Evolutionary conservation across 2,888 invertebrate species (phyloP), one percentile per base, ranked within the genome.

Genomic region (Athrips mouffetella): DNA sequence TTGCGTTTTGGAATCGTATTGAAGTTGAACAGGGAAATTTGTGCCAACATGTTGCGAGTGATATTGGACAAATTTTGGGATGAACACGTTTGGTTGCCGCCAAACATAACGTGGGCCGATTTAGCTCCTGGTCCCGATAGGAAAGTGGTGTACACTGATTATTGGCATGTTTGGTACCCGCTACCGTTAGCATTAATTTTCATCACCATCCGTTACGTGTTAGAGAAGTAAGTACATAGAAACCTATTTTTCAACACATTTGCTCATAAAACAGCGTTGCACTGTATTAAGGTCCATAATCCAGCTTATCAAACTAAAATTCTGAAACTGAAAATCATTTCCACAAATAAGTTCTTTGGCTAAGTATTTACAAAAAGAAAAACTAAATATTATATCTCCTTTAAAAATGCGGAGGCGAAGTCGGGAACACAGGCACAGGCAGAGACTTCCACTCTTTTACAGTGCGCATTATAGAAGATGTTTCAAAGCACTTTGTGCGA

Each of bases 31-130:
- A 27, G 20, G 25, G 33, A 41, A 48, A 57, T 62, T 68, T 62
- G n/a, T n/a, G 48, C 47, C 51, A 74, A 59, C 53, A 85, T 89
- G 88, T 65, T 90, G 70, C 80, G 80, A 58, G 70, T 70, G 60
- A 58, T 88, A 50, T 70, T 90, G 57, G 79, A 87, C 57, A 72
- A 70, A 53, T 94, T 96, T 78, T 96, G 96, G 98, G 93, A 92
- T 73, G 94, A 95, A 74, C 83, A 92, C 72, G 90, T 98, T 75
- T 98, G 98, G 98, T 90, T 98, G 68, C 98, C 98, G 62, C 95
- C 95, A 55, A 96, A 96, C 79, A 91, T 92, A 58, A 95, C 96
- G 65, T 98, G 98, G 98, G 91, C 90, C 53, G 94, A 96, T 74
- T 91, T 98, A 53, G 91, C 93, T 64, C 95, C 96, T 46, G 92